These are phyloP conservation scores for Aphodius granarius DNA, from an alignment of 2,888 invertebrate species.

Conservation along the genomic window DNA sequence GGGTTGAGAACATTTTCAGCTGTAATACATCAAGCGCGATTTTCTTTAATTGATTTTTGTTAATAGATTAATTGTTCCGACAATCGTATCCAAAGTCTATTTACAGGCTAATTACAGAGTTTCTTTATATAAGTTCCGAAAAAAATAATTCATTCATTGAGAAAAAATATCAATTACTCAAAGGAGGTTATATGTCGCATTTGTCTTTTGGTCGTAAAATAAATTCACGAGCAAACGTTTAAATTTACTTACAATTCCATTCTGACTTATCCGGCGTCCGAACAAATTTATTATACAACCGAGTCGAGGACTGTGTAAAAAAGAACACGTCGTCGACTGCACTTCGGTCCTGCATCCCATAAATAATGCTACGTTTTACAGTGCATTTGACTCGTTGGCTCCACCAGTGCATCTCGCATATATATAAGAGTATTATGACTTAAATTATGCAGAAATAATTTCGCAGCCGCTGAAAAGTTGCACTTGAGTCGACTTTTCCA, in stretches of 20 bases:
- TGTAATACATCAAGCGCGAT: too few species aligned
- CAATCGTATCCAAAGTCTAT: too few species aligned
- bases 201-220: not conserved
- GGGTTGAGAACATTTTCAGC: too few species aligned
- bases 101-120: too few species aligned
- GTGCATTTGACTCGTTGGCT: not conserved
- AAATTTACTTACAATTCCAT: not conserved
- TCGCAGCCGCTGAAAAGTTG: not conserved
- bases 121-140: too few species aligned
- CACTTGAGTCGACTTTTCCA: not conserved
- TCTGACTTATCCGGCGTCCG: not conserved
- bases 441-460: slow-evolving; percentile 12
- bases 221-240: not conserved
- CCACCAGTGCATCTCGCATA: not conserved
- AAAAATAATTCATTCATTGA: too few species aligned
- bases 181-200: not conserved
- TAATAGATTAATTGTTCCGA: too few species aligned
- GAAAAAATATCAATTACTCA: not conserved
- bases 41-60: too few species aligned
- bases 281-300: not conserved
- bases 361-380: not conserved
- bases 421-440: slow-evolving; percentile 1
- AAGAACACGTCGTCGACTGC: not conserved
- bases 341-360: not conserved
- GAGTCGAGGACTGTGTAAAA: not conserved